Evolutionary conservation across 2,888 invertebrate genomes (phyloP).

Genomic region (Hecatera dysodea): DNA sequence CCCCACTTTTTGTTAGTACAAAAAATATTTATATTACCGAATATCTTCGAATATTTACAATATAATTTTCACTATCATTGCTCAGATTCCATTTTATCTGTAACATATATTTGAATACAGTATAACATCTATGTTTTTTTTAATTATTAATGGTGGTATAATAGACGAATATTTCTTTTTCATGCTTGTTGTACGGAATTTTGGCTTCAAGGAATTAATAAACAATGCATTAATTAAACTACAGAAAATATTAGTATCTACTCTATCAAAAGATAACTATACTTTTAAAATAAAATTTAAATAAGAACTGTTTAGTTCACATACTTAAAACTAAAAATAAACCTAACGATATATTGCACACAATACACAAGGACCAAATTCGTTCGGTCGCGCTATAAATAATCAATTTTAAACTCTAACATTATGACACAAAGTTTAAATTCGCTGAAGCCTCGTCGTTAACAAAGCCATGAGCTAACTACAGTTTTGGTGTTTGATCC

Average conservation of each 20-base stretch:
- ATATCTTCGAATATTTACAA: slow-evolving; percentile 61
- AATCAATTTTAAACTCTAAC: slow-evolving; percentile 22
- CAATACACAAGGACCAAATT: slow-evolving; percentile 37
- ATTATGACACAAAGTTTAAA: slow-evolving; percentile 55
- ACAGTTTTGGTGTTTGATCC: slow-evolving; percentile 90
- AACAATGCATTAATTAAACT: neutral
- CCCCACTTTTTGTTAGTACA: slow-evolving; percentile 50
- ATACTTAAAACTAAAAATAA: slow-evolving; percentile 22
- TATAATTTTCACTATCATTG: slow-evolving; percentile 64
- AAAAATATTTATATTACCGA: slow-evolving; percentile 63
- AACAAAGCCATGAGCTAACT: slow-evolving; percentile 81
- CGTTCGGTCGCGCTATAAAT: slow-evolving; percentile 17
- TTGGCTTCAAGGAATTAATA: slow-evolving; percentile 61
- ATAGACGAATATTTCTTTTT: slow-evolving; percentile 83
- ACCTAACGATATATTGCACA: slow-evolving; percentile 45
- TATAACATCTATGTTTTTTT: slow-evolving; percentile 71
- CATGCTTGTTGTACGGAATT: slow-evolving; percentile 52
- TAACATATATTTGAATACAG: slow-evolving; percentile 71
- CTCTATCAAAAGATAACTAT: neutral
- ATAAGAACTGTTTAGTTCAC: neutral
- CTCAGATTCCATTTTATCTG: slow-evolving; percentile 68
- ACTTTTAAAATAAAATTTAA: slow-evolving; percentile 9
- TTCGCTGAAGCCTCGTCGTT: slow-evolving; percentile 75
- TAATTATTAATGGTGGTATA: slow-evolving; percentile 86
- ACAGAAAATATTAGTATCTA: neutral